Conservation (phyloP, 2,113 vertebrate species). For the Onychostoma macrolepis region DNA sequence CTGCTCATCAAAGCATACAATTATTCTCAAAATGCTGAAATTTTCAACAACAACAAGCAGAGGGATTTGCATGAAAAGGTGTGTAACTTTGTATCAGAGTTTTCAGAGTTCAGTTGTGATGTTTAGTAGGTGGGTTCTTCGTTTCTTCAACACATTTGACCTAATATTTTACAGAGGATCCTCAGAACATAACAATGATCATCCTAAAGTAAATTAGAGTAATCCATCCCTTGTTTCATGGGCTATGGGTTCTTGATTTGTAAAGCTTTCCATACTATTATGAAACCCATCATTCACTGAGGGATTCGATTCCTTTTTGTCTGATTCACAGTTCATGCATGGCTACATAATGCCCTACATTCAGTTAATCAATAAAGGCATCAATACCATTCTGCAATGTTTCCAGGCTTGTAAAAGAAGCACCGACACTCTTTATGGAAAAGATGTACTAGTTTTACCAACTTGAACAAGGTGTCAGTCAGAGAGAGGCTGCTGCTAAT, state of each 20-base stretch:
- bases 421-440: conserved; percentile 26
- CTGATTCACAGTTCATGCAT: conserved; percentile 29
- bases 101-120: background rate
- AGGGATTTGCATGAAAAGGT: conserved; percentile 33
- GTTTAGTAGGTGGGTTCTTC: too few species aligned
- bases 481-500: background rate
- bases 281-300: conserved; percentile 25
- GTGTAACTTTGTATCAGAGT: conserved; percentile 37
- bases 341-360: conserved; percentile 20
- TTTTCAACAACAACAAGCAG: conserved; percentile 21
- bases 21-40: background rate
- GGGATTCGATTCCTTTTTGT: conserved; percentile 36
- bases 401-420: conserved; percentile 31
- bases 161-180: background rate
- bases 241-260: conserved; percentile 32
- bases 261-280: conserved; percentile 20
- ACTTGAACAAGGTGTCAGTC: background rate
- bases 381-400: conserved; percentile 42
- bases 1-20: conserved; percentile 11
- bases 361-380: conserved; percentile 33
- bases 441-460: conserved; percentile 3
- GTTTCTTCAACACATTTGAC: background rate
- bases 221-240: conserved; percentile 11
- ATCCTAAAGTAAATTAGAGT: background rate
- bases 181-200: background rate